phyloP scores from a whole-genome alignment of 2,888 invertebrate species.

The Eristalis arbustorum region DNA sequence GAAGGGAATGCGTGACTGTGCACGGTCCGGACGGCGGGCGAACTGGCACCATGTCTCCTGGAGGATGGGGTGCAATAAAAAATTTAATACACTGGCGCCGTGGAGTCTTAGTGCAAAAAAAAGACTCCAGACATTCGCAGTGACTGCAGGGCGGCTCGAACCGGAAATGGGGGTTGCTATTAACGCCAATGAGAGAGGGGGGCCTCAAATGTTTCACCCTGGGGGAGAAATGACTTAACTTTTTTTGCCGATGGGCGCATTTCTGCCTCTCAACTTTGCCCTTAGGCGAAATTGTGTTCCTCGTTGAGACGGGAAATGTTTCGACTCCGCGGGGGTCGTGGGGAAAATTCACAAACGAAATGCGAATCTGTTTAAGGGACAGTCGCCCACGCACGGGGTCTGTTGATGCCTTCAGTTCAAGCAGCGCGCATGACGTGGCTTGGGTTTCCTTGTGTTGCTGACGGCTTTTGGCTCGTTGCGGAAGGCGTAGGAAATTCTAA shows the following conservation, averaged over 20 bases:
- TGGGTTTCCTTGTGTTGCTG: neutral
- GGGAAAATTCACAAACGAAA: neutral
- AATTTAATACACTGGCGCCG: slow-evolving; percentile 18
- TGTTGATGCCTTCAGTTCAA: neutral
- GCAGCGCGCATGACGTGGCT: neutral
- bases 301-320: neutral
- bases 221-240: slow-evolving; percentile 10
- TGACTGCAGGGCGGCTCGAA: neutral
- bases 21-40: neutral
- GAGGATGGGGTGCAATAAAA: slow-evolving; percentile 5
- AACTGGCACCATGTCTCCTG: neutral
- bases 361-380: neutral
- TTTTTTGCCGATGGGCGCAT: neutral
- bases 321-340: neutral
- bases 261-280: slow-evolving; percentile 10
- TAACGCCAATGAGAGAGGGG: neutral
- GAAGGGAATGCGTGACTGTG: slow-evolving; percentile 20
- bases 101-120: slow-evolving; percentile 1
- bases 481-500: neutral
- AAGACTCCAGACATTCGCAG: neutral
- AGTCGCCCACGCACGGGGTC: neutral
- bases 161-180: slow-evolving; percentile 11
- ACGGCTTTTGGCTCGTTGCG: neutral
- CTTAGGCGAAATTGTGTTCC: neutral
- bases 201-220: neutral